phyloP scores from a whole-genome alignment of 2,888 invertebrate genomes.

The Chloroclysta siterata region DNA sequence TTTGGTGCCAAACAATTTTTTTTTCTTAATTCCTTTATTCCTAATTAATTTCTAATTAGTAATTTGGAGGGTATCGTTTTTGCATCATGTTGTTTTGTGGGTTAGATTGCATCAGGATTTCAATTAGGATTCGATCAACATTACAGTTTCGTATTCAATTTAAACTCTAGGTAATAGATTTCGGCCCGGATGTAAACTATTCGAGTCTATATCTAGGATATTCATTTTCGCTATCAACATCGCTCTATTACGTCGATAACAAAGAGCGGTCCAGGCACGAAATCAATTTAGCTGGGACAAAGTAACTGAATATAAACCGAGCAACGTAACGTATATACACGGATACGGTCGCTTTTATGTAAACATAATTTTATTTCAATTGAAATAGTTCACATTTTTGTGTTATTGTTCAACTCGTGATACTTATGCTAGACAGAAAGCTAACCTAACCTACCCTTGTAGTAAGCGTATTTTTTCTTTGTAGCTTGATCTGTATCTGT shows the following conservation, averaged over 20 bases:
- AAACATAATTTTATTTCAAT: too few relatives aligned
- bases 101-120: conserved; percentile 13
- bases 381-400: too few relatives aligned
- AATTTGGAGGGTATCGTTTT: too few relatives aligned
- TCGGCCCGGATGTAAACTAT: conserved; percentile 6
- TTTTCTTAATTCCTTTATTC: too few relatives aligned
- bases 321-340: neutral
- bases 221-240: conserved; percentile 30
- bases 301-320: conserved; percentile 17
- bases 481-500: too few relatives aligned
- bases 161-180: conserved; percentile 21
- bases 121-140: conserved; percentile 14
- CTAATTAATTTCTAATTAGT: too few relatives aligned
- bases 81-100: too few relatives aligned
- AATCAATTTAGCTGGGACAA: conserved; percentile 33
- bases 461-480: too few relatives aligned
- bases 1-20: too few relatives aligned
- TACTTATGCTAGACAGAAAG: too few relatives aligned
- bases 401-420: too few relatives aligned
- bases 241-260: conserved; percentile 30
- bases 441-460: too few relatives aligned
- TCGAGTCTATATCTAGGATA: conserved; percentile 27
- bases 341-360: neutral
- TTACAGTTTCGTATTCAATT: conserved; percentile 17
- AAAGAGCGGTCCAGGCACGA: conserved; percentile 31